phyloP scores from a whole-genome alignment of 2,888 invertebrate genomes.

The Catocala nupta region DNA sequence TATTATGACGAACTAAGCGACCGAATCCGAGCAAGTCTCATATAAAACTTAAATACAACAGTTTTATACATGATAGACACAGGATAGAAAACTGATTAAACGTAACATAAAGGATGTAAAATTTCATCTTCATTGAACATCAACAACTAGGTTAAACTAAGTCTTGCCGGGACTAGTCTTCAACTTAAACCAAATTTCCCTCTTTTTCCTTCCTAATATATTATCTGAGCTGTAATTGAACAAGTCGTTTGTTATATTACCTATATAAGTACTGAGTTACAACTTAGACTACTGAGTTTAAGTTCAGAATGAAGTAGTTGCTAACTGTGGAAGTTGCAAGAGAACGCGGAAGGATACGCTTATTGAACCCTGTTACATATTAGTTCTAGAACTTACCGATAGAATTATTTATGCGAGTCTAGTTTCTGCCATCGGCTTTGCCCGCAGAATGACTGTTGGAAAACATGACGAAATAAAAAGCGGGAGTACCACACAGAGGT shows the following conservation, averaged over 20 bases:
- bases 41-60: no score
- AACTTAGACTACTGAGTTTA: background rate
- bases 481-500: no score
- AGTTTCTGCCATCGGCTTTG: no score
- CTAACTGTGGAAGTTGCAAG: conserved; percentile 5
- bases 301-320: conserved; percentile 5
- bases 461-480: no score
- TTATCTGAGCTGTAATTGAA: background rate
- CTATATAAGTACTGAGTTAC: conserved; percentile 5
- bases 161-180: background rate
- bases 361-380: background rate
- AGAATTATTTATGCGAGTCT: background rate
- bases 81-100: no score
- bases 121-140: no score
- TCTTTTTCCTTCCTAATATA: background rate
- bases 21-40: no score
- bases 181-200: background rate
- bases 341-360: conserved; percentile 8
- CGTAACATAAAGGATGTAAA: no score
- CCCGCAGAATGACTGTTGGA: no score
- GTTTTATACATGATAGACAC: no score
- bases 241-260: background rate
- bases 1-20: no score
- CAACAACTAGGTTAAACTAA: no score
- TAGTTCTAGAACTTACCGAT: background rate